Conservation (phyloP, 2,113 vertebrate genomes). For the Centrocercus urophasianus region DNA sequence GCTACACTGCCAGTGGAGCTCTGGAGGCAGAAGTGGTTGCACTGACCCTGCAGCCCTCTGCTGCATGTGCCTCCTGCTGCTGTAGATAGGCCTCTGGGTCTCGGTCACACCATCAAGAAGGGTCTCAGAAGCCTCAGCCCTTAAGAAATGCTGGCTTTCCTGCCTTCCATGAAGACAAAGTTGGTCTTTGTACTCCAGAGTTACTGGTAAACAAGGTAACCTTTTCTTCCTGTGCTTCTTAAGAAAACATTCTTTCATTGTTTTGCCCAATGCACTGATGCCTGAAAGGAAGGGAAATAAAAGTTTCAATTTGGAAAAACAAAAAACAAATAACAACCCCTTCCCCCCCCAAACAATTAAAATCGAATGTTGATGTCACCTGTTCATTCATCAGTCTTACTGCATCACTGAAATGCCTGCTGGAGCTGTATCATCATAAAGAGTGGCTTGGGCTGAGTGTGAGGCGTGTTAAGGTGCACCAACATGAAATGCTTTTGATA, state of each 20-base stretch:
- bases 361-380: rapidly evolving
- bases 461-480: not conserved
- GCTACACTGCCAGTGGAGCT: not conserved
- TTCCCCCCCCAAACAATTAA: not conserved
- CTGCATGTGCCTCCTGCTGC: not conserved
- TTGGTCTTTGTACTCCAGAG: constrained; percentile 30
- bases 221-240: not conserved
- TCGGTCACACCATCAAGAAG: not conserved
- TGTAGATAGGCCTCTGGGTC: not conserved
- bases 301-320: not conserved
- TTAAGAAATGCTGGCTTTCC: not conserved
- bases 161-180: constrained; percentile 18
- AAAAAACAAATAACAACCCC: not conserved
- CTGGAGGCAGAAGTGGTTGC: not conserved
- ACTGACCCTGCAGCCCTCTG: not conserved
- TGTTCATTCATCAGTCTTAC: not conserved
- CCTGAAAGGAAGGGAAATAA: not conserved
- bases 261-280: not conserved
- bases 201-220: constrained; percentile 45
- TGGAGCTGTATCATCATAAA: not conserved
- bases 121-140: constrained; percentile 15
- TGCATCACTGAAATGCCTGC: not conserved
- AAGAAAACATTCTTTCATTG: constrained; percentile 8
- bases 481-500: not conserved
- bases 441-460: not conserved